Percentiles rank a stretch among this genome's conserved stretches.
phyloP scores from a whole-genome alignment of 2,888 invertebrate species.

The Hesperia comma region DNA sequence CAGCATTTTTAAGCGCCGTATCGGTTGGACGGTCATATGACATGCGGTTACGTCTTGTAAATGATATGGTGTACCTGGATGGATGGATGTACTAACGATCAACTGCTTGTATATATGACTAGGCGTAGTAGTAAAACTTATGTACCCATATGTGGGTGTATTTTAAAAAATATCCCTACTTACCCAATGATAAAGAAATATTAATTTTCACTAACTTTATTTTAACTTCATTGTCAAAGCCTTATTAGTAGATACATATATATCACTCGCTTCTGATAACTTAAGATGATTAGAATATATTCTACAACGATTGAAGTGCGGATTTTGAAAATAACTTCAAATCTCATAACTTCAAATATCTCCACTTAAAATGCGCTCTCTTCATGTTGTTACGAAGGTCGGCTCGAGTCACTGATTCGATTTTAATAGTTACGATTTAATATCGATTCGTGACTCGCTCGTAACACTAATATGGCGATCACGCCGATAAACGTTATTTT shows the following conservation, averaged over 20 bases:
- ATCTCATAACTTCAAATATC: not conserved
- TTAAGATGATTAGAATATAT: too few relatives aligned
- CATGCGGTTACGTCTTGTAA: not conserved
- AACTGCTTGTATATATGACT: too few relatives aligned
- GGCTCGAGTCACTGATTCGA: constrained; percentile 31
- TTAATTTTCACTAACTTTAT: too few relatives aligned
- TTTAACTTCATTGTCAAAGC: too few relatives aligned
- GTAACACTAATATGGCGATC: constrained; percentile 36
- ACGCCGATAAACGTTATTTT: constrained; percentile 38
- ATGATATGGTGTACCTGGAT: constrained; percentile 4
- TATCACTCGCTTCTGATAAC: too few relatives aligned
- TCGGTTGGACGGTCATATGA: constrained; percentile 44
- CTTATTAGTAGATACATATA: too few relatives aligned
- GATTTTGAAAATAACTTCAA: not conserved
- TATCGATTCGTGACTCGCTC: constrained; percentile 37
- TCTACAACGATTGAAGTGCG: too few relatives aligned
- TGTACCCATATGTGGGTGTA: too few relatives aligned
- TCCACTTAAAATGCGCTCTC: not conserved
- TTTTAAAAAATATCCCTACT: too few relatives aligned
- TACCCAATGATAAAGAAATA: too few relatives aligned
- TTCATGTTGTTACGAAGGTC: constrained; percentile 3
- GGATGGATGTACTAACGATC: too few relatives aligned
- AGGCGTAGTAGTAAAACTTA: too few relatives aligned
- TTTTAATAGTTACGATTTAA: constrained; percentile 38
- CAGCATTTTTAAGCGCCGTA: constrained; percentile 57